Evolutionary conservation across 2,888 invertebrate genomes (phyloP), one percentile per base, ranked within the genome.

Genomic region (Vanessa cardui): DNA sequence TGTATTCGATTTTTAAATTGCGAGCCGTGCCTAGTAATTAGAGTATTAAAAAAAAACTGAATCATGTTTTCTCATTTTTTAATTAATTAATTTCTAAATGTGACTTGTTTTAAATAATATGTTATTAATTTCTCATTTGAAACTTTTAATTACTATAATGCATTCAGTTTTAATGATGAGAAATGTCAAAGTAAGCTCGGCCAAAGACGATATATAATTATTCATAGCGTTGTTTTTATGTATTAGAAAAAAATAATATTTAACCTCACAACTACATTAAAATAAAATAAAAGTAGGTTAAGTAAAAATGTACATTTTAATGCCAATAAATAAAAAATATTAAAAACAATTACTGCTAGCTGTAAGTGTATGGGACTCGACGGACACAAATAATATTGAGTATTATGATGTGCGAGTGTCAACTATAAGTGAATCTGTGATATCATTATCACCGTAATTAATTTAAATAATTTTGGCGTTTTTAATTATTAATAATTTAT

Each of bases 391-490:
- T 26, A 54, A 54, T 54, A 54, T 54, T 54, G 8, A 54, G 52
- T 54, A 50, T 68, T 68, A 46, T 59, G 44, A 54, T 68, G 63
- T 59, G 44, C 52, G 44, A 68, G 68, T 71, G 64, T 72, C 69
- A 68, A 69, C 63, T 69, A 72, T 70, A 76, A 76, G 73, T 74
- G 73, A 69, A 72, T 75, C 77, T 77, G 77, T 77, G 76, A 77
- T 77, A 77, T 52, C 33, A 66, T 49, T 67, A 73, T 76, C 76
- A 75, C 76, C 72, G 71, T 70, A 69, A 66, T 62, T 68, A 62
- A 64, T 58, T 54, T 70, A 54, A 58, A 65, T 47, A 68, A 69
- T 61, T 58, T 58, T 70, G 56, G 54, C 52, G 59, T 70, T 64
- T 66, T 60, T 66, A 59, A 62, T 59, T 54, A 59, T 66, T 60